Evolutionary conservation across 1,140 invertebrate genomes (phyloP), one percentile per base, ranked within the genome.

Genomic region (Patella vulgata): DNA sequence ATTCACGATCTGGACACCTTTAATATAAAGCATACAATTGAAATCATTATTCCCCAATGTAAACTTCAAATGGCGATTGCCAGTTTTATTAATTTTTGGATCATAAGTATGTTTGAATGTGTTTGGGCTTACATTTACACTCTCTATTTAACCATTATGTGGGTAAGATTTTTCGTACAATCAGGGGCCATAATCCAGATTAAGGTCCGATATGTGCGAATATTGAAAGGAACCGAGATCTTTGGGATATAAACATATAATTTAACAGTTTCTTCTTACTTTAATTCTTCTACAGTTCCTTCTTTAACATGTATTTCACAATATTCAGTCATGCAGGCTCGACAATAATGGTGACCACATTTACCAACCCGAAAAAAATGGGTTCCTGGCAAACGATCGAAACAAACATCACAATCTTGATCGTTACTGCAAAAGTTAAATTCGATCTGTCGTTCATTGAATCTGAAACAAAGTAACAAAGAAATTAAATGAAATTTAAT

Each of bases 381-480:
- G 33, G 28, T 46, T 0, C 75, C 75, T n/a, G 54, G 51, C n/a
- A 67, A 63, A 47, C 66, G 63, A 11, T 74, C 63, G 39, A 66
- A 70, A 62, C 75, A 77, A 28, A 77, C 63, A 19, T 47, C 63
- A 57, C 75, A 77, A 31, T 70, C 66, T 12, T 77, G 75, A 6
- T 53, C 27, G 12, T 27, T 39, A 28, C 66, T 53, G 44, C 56
- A 66, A 56, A 77, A 77, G 19, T 63, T 51, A n/a, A 63, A 36
- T 8, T 52, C 27, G 21, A 40, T 40, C 36, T 65, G 54, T 12
- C 61, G 43, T 42, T 48, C 51, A 54, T 66, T 68, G 48, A 69
- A 73, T 52, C 72, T 76, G 58, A 36, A 66, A 39, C 44, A 25
- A 43, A 19, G 1, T 39, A 12, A 48, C 5, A 42, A 23, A 25